phyloP scores from a whole-genome alignment of 2,113 vertebrate genomes.

The Ariopsis seemanni region DNA sequence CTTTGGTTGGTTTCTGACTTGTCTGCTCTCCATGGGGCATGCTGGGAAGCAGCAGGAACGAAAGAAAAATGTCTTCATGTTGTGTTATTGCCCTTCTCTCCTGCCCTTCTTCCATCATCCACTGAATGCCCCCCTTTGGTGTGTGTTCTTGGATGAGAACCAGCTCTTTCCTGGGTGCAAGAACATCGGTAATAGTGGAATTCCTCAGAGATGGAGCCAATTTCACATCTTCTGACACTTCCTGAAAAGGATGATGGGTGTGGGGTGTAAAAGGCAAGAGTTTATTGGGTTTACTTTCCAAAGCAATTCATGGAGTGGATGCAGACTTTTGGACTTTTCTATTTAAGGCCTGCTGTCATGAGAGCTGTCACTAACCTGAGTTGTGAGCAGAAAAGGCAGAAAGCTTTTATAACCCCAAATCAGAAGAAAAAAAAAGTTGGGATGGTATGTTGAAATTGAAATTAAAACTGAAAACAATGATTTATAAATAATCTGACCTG shows the following conservation, averaged over 20 bases:
- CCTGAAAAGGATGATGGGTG: neutral
- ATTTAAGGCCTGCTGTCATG: neutral
- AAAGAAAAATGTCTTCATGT: constrained; percentile 56
- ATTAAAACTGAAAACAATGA: too few relatives aligned
- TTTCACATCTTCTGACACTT: constrained; percentile 16
- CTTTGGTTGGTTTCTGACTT: constrained; percentile 15
- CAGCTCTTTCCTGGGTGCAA: constrained; percentile 46
- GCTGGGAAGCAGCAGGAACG: constrained; percentile 21
- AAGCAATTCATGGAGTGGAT: neutral
- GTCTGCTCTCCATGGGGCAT: neutral
- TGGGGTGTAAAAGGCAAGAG: neutral
- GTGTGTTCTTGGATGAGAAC: constrained; percentile 35
- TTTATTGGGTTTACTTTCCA: neutral
- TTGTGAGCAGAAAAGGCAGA: constrained; percentile 14
- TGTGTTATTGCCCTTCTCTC: constrained; percentile 55
- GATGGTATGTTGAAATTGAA: too few relatives aligned
- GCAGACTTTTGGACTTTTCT: neutral
- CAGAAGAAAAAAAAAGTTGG: too few relatives aligned
- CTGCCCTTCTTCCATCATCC: neutral
- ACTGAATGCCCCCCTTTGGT: constrained; percentile 3
- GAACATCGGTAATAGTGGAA: constrained; percentile 44
- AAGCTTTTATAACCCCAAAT: too few relatives aligned
- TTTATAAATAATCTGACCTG: too few relatives aligned
- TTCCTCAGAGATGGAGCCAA: constrained; percentile 20
- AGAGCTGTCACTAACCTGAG: neutral